Evolutionary conservation across 2,888 invertebrate species (phyloP).

Genomic region (Megalurothrips usitatus): DNA sequence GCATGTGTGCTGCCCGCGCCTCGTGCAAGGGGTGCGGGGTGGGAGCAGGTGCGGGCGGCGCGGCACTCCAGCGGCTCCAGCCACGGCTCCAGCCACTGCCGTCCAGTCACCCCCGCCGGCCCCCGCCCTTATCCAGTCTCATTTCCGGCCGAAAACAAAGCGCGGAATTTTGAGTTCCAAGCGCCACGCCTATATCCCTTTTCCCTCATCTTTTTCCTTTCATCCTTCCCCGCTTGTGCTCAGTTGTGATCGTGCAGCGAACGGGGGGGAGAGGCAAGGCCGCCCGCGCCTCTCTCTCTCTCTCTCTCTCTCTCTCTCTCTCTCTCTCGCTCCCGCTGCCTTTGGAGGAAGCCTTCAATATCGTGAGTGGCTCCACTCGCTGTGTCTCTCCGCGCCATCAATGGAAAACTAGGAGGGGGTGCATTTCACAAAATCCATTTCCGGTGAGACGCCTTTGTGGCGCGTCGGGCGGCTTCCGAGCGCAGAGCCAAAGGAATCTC

Average conservation of each 20-base stretch:
- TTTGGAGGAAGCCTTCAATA: not conserved
- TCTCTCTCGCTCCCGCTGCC: no score
- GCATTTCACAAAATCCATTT: slow-evolving; percentile 11
- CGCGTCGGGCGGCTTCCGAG: not conserved
- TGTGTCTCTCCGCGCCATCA: not conserved
- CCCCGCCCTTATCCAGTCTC: no score
- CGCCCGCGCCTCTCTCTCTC: no score
- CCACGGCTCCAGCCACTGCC: no score
- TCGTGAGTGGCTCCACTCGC: slow-evolving; percentile 8
- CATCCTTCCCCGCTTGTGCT: not conserved
- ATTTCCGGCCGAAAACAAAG: no score
- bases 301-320: no score
- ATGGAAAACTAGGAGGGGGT: not conserved
- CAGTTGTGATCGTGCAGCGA: not conserved
- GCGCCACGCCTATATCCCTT: not conserved
- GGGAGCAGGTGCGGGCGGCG: no score
- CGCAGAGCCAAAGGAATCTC: not conserved
- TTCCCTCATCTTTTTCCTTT: not conserved
- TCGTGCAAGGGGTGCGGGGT: no score
- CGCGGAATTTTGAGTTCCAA: no score
- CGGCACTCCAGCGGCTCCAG: no score
- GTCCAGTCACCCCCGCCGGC: no score
- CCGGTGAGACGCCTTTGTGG: slow-evolving; percentile 11
- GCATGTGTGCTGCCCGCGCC: no score
- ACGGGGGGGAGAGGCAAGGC: not conserved